Evolutionary conservation across 2,113 vertebrate species (phyloP).

Genomic region (Pelusios castaneus): DNA sequence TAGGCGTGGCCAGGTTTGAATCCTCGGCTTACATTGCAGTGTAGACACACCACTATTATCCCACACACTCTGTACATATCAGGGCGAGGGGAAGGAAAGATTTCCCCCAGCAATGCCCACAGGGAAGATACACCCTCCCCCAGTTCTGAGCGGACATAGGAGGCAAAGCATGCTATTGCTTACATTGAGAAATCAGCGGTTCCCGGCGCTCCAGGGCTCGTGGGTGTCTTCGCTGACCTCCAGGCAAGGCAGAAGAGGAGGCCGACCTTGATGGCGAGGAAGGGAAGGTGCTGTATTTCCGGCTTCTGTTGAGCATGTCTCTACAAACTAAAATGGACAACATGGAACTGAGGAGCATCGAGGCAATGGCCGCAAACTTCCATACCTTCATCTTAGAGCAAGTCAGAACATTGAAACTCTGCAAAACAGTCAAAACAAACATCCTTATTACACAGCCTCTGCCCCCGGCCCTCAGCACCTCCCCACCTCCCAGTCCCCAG

Average conservation of each 20-base stretch:
- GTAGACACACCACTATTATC: neutral
- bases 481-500: neutral
- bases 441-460: neutral
- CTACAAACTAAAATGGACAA: conserved; percentile 86
- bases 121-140: neutral
- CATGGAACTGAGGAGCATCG: conserved; percentile 87
- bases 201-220: conserved; percentile 63
- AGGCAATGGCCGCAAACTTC: conserved; percentile 90
- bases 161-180: neutral
- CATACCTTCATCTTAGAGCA: conserved; percentile 96
- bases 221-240: conserved; percentile 51
- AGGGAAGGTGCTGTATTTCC: conserved; percentile 40
- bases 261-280: conserved; percentile 41
- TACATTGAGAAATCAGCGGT: conserved; percentile 75
- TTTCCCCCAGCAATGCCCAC: neutral
- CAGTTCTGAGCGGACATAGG: neutral
- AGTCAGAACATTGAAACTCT: conserved; percentile 91
- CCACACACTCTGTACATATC: no score
- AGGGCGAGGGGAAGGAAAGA: neutral
- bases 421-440: conserved; percentile 73
- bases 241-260: conserved; percentile 29
- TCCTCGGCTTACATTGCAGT: no score
- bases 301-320: conserved; percentile 76
- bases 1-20: no score
- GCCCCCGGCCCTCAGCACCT: rapidly evolving